These are phyloP conservation scores for Perca fluviatilis DNA, from an alignment of 2,113 vertebrate species.

Conservation along the genomic window DNA sequence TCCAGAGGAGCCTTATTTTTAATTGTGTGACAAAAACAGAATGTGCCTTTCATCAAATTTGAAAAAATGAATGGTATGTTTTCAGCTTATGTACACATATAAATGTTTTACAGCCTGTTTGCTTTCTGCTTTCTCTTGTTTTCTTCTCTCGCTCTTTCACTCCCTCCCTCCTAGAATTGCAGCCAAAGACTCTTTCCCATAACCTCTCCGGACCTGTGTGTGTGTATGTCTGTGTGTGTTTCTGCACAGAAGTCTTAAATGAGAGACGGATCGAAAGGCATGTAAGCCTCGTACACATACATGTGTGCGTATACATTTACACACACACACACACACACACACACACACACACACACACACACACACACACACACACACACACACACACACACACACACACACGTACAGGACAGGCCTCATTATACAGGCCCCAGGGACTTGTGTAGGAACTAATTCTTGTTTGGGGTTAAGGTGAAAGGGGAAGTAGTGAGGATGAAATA, in stretches of 20 bases:
- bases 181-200: slow-evolving; percentile 71
- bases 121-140: slow-evolving; percentile 27
- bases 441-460: slow-evolving; percentile 73
- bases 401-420: slow-evolving; percentile 47
- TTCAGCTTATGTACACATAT: slow-evolving; percentile 7
- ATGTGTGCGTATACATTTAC: neutral
- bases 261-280: slow-evolving; percentile 41
- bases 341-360: slow-evolving; percentile 37
- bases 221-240: slow-evolving; percentile 54
- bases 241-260: slow-evolving; percentile 57
- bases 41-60: neutral
- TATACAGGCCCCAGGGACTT: slow-evolving; percentile 46
- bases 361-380: slow-evolving; percentile 1
- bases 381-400: slow-evolving; percentile 2
- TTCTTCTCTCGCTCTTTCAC: slow-evolving; percentile 17
- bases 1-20: slow-evolving; percentile 29
- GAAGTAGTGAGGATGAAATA: slow-evolving; percentile 64
- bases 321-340: slow-evolving; percentile 23
- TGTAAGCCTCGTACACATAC: slow-evolving; percentile 26
- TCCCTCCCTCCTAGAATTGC: slow-evolving; percentile 9
- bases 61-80: slow-evolving; percentile 3
- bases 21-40: slow-evolving; percentile 16
- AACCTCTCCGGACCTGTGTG: slow-evolving; percentile 67
- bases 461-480: slow-evolving; percentile 60
- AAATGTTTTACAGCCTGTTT: slow-evolving; percentile 32